These are phyloP conservation scores for Alcedo atthis DNA, from an alignment of 2,797 vertebrate genomes.

Conservation along the genomic window DNA sequence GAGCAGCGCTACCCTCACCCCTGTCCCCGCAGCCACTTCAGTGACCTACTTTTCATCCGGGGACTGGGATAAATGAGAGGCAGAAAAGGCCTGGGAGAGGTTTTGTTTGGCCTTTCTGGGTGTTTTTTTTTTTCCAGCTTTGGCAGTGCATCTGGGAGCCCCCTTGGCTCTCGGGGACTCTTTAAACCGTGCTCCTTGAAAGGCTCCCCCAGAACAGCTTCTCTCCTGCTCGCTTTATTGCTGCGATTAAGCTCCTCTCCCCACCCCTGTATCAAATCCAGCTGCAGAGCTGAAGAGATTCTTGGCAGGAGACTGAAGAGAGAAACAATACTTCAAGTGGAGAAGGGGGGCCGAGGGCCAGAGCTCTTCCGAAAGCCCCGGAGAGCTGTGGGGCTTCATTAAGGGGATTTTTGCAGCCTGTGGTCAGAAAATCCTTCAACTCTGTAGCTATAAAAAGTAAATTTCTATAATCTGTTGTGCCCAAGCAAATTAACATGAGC, in stretches of 20 bases:
- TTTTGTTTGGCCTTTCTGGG: conserved; percentile 20
- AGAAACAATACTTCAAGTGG: conserved; percentile 70
- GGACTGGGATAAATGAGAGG: conserved; percentile 4
- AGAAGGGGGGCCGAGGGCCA: conserved; percentile 6
- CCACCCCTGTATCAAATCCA: conserved; percentile 70
- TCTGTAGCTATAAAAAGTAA: conserved; percentile 40
- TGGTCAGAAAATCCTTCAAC: conserved; percentile 66
- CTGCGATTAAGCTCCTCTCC: conserved; percentile 63
- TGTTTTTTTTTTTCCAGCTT: neutral
- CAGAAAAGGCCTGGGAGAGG: conserved; percentile 13
- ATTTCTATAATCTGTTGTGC: conserved; percentile 48
- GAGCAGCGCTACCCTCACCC: conserved; percentile 1
- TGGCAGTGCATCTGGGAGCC: conserved; percentile 8
- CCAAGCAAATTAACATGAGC: neutral
- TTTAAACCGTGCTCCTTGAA: conserved; percentile 47
- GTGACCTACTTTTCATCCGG: conserved; percentile 30
- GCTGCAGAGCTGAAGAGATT: conserved; percentile 70
- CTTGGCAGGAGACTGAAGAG: conserved; percentile 66
- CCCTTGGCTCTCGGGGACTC: neutral
- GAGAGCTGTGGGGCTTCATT: conserved; percentile 67
- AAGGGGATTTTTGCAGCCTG: conserved; percentile 68
- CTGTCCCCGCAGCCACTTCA: neutral
- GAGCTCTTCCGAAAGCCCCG: conserved; percentile 63
- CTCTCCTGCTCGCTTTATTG: conserved; percentile 39
- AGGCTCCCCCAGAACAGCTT: conserved; percentile 58